Base-by-base conservation (phyloP, 2,888 invertebrate genomes). In the Catocala nupta region DNA sequence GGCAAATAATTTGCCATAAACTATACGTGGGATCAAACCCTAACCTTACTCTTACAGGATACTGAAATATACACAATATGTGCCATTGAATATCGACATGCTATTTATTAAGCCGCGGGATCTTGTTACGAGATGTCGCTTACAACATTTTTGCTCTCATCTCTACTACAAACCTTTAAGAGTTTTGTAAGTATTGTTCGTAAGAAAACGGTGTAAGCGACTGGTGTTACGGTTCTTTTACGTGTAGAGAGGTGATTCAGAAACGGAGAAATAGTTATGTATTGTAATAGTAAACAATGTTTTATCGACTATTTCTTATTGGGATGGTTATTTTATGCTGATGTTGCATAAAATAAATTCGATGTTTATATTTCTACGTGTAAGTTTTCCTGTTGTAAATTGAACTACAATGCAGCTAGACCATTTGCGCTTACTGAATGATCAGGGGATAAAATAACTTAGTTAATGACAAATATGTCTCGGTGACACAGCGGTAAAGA, bases 1-100 rank as follows among this genome's bases (percentile, higher is more conserved):
- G 1, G 25, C 25, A 25, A 25, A 25, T 25, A 25, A 0, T 39
- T 9, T 39, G 8, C 9, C 8, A 39, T 39, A 39, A 39, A 39
- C 36, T 39, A 9, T 39, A 39, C 9, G 9, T 39, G 9, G 4
- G 9, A 39, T 5, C 36, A 9, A 39, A 39, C 36, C 9, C 25
- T 25, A 25, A 25, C 6, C 9, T 39, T 39, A 39, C 36, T 39
- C 36, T 39, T 39, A 51, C 43, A 25, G 49, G 45, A 54, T n/a
- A 45, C 11, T 64, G 34, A 57, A 55, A 60, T 60, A 67, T 63
- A 50, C 50, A 62, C 71, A 60, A 65, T 63, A 65, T 71, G 60
- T 68, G 52, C 45, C 50, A 60, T 59, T 54, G 53, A 75, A 65
- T 63, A 71, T 63, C 48, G 48, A 51, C 54, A 59, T 48, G 55